Percentiles rank a stretch among this genome's conserved stretches.
Conservation (phyloP, 1,140 invertebrate genomes). For the Panagrolaimus sp. region DNA sequence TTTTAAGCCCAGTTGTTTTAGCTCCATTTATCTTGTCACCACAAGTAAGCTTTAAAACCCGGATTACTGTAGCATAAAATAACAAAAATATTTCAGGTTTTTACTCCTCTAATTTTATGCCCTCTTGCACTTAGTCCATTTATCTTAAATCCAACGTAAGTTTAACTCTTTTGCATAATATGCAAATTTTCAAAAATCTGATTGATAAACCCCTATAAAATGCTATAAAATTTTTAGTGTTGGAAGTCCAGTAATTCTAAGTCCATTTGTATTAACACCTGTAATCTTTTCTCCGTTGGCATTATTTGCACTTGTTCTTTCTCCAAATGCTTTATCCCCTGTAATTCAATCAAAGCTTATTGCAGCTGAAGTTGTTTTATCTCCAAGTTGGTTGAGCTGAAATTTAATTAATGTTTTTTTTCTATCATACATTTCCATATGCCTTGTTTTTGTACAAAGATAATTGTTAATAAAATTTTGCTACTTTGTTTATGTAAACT, state of each 20-base stretch:
- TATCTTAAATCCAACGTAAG: slow-evolving; percentile 9
- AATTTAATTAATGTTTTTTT: background rate
- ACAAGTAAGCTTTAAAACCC: background rate
- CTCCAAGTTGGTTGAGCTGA: slow-evolving; percentile 46
- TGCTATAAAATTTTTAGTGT: slow-evolving; percentile 10
- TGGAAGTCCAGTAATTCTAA: slow-evolving; percentile 32
- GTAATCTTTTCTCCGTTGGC: slow-evolving; percentile 42
- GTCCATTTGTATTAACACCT: slow-evolving; percentile 43
- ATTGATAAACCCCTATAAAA: no score
- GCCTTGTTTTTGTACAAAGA: no score
- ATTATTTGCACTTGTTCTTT: slow-evolving; percentile 41
- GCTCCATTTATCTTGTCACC: slow-evolving; percentile 10
- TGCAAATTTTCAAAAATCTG: background rate
- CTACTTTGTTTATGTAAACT: no score
- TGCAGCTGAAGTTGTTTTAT: slow-evolving; percentile 41
- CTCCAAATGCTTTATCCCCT: slow-evolving; percentile 50
- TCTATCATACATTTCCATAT: no score
- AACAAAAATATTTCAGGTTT: background rate
- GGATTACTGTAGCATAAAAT: no score
- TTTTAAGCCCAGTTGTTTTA: background rate
- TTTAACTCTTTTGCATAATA: no score
- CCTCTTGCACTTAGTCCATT: background rate
- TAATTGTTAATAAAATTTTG: no score
- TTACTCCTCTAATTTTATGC: slow-evolving; percentile 11
- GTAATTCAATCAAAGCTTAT: slow-evolving; percentile 41